Evolutionary conservation across 2,888 invertebrate species (phyloP).

Genomic region (Seira ritae): DNA sequence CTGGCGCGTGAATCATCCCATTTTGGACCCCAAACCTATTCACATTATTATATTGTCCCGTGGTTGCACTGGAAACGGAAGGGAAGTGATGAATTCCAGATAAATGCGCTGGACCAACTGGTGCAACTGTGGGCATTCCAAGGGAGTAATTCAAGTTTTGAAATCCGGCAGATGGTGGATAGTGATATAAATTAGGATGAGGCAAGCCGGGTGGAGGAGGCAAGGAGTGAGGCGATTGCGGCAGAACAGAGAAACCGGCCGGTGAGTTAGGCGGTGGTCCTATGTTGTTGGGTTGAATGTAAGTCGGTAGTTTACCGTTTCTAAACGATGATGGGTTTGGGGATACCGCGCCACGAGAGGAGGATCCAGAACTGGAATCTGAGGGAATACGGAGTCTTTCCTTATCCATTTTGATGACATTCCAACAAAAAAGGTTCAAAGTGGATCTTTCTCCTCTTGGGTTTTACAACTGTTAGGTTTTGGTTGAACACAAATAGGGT

Average conservation of each 20-base stretch:
- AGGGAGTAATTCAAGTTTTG: constrained; percentile 44
- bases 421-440: constrained; percentile 15
- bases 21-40: constrained; percentile 47
- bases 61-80: neutral
- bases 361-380: constrained; percentile 56
- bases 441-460: neutral
- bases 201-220: constrained; percentile 64
- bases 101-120: constrained; percentile 21
- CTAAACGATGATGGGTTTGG: constrained; percentile 20
- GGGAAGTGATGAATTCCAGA: constrained; percentile 9
- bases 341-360: constrained; percentile 41
- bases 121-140: constrained; percentile 22
- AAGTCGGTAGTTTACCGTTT: constrained; percentile 17
- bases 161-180: constrained; percentile 54
- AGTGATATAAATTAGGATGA: constrained; percentile 51
- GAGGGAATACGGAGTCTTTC: constrained; percentile 60
- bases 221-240: constrained; percentile 17
- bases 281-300: constrained; percentile 8
- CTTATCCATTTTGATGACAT: constrained; percentile 62
- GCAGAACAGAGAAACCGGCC: constrained; percentile 15
- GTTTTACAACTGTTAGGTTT: neutral
- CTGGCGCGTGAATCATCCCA: neutral
- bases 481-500: neutral
- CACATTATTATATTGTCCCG: constrained; percentile 26
- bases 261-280: constrained; percentile 33